Conservation (phyloP, 2,888 invertebrate genomes). For the Mantis religiosa region DNA sequence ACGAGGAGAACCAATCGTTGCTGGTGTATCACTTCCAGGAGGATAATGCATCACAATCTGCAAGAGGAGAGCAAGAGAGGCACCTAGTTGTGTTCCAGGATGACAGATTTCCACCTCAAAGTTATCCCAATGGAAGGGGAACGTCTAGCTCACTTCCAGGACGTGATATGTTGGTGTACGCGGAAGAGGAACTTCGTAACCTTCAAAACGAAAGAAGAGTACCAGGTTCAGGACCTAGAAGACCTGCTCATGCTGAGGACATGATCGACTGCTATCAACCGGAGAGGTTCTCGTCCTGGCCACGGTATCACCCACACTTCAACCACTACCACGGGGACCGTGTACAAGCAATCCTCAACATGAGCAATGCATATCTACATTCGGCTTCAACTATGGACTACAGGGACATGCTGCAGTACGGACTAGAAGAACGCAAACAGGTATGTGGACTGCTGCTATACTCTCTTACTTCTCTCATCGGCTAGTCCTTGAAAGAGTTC, state of each 20-base stretch:
- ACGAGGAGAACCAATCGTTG: not conserved
- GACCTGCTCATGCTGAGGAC: not conserved
- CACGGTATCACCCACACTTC: not conserved
- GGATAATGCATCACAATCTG: not conserved
- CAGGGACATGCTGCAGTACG: not conserved
- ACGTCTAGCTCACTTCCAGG: not conserved
- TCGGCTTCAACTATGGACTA: not conserved
- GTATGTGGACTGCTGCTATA: not conserved
- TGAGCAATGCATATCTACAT: not conserved
- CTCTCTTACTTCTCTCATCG: too few relatives aligned
- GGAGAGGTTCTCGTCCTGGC: not conserved
- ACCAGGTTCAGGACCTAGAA: not conserved
- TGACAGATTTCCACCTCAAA: not conserved
- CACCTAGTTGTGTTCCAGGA: not conserved
- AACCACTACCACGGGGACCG: not conserved
- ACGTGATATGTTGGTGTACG: not conserved
- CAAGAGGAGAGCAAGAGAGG: not conserved
- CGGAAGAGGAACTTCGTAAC: not conserved
- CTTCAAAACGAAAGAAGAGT: not conserved
- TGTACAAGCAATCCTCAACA: constrained; percentile 6
- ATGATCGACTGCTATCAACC: not conserved
- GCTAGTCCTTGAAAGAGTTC: too few relatives aligned
- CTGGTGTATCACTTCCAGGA: not conserved
- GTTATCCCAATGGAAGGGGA: not conserved
- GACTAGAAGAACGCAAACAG: not conserved